phyloP scores from a whole-genome alignment of 2,113 vertebrate genomes.

The Peromyscus maniculatus region DNA sequence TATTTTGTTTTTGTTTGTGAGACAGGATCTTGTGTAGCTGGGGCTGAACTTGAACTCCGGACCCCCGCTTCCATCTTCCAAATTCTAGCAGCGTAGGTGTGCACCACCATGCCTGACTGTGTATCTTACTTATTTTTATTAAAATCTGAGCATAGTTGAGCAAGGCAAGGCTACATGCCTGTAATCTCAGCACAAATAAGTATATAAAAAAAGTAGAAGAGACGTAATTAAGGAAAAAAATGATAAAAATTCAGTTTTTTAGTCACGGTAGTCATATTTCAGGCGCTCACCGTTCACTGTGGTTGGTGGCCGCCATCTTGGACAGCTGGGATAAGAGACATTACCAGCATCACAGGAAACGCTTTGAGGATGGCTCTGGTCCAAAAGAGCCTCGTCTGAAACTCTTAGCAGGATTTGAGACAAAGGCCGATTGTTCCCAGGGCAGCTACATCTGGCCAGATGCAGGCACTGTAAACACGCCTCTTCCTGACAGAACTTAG shows the following conservation, averaged over 20 bases:
- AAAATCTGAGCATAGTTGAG: not conserved
- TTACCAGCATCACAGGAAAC: not conserved
- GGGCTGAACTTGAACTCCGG: not conserved
- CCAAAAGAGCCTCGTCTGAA: not conserved
- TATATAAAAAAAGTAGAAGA: not conserved
- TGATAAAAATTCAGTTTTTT: not conserved
- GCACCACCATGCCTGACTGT: not conserved
- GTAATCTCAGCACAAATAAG: not conserved
- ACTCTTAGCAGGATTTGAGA: not conserved
- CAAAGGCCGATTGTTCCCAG: constrained; percentile 5
- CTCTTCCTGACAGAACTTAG: not conserved
- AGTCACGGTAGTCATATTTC: not conserved
- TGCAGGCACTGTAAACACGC: not conserved
- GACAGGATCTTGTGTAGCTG: not conserved
- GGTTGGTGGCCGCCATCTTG: no score
- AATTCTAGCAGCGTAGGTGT: not conserved
- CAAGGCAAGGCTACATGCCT: not conserved
- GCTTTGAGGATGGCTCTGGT: not conserved
- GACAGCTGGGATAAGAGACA: not conserved
- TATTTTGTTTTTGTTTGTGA: not conserved
- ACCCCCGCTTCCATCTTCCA: not conserved
- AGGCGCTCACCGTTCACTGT: not conserved
- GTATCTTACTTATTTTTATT: not conserved
- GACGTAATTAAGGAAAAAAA: not conserved
- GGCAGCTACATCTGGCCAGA: not conserved